Evolutionary conservation across 1,140 invertebrate species (phyloP), one percentile per base, ranked within the genome.

Genomic region (Alviniconcha marisindica): DNA sequence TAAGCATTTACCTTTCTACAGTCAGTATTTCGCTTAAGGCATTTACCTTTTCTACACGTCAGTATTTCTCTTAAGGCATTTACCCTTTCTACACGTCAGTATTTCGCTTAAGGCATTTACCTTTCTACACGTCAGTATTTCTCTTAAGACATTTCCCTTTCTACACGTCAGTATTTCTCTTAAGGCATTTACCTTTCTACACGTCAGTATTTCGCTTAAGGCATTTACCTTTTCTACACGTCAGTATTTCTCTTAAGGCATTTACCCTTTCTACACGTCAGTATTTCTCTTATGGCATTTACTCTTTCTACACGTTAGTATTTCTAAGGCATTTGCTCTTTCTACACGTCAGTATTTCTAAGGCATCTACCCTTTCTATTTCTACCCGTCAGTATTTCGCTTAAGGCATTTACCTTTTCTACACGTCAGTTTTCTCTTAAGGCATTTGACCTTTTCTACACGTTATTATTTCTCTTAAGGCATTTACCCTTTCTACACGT

Each of bases 201-300:
- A 38, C 18, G 15, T 78, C 44, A 10, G 5, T 33, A 15, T 48
- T 28, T 54, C 77, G 14, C 36, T 18, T 18, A 15, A 5, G 3
- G 12, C 18, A 4, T 18, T 15, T 21, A 12, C 31, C 71, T 21
- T 38, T n/a, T 38, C 71, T 40, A 21, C 10, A 74, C 12, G 36
- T n/a, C n/a, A n/a, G n/a, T n/a, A n/a, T n/a, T n/a, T n/a, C n/a
- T n/a, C n/a, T n/a, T n/a, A n/a, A n/a, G n/a, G n/a, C n/a, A n/a
- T 91, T 1, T 92, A 91, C 77, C 87, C 87, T 38, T 73, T 87
- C 77, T 73, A 74, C 18, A 74, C 40, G 28, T 74, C 1, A 38
- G 21, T 24, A 36, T 21, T 74, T 74, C 3, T 42, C 5, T 42
- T 36, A 18, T 74, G 71, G 24, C 71, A 15, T 18, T 38, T 28